phyloP scores from a whole-genome alignment of 2,888 invertebrate genomes.

The Pseudanteris insignis region DNA sequence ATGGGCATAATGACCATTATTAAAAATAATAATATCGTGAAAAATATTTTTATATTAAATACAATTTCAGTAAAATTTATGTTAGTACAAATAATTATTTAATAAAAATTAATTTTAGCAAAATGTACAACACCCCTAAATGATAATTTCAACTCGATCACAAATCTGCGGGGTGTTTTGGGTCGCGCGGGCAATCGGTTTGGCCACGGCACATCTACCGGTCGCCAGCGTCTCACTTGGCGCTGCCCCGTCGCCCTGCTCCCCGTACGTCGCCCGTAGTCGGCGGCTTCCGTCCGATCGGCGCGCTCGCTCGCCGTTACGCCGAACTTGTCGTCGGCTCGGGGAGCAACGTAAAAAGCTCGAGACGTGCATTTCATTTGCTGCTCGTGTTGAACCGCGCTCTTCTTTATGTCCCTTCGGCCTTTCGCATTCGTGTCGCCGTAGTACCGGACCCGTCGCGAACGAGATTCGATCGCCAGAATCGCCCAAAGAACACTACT shows the following conservation, averaged over 20 bases:
- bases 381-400: slow-evolving; percentile 55
- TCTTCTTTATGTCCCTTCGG: slow-evolving; percentile 53
- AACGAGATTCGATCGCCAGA: slow-evolving; percentile 43
- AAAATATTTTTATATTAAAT: no score
- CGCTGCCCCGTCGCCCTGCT: slow-evolving; percentile 15
- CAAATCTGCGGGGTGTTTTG: slow-evolving; percentile 53
- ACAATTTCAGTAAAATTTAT: no score
- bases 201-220: no score
- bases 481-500: slow-evolving; percentile 42
- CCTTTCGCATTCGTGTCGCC: slow-evolving; percentile 32
- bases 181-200: slow-evolving; percentile 16
- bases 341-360: slow-evolving; percentile 54
- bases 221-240: not conserved
- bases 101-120: no score
- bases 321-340: slow-evolving; percentile 50
- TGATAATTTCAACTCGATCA: slow-evolving; percentile 66
- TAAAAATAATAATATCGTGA: no score
- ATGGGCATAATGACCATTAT: no score
- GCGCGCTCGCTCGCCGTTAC: slow-evolving; percentile 5
- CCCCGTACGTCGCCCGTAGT: slow-evolving; percentile 19
- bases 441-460: slow-evolving; percentile 25
- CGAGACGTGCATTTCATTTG: slow-evolving; percentile 61
- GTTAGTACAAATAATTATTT: no score
- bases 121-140: no score
- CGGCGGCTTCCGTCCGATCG: slow-evolving; percentile 24